Base-by-base conservation (phyloP, 2,113 vertebrate genomes). In the Oxyura jamaicensis region DNA sequence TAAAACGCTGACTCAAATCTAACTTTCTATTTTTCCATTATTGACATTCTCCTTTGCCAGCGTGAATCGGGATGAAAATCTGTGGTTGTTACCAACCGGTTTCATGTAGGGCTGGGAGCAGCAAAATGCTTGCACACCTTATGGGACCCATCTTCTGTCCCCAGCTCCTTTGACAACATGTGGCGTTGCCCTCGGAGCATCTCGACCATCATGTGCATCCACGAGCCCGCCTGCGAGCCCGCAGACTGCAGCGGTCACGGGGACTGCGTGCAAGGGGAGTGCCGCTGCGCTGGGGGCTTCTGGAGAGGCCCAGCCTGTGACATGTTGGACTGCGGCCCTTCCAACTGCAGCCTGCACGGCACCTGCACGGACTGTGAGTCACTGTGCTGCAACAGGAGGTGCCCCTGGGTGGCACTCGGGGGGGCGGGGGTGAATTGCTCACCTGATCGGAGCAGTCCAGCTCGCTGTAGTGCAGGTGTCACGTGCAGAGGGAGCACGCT, bases 191-290 rank as follows among this genome's bases (percentile, higher is more conserved):
- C 98, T 1, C 98, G 99, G 14, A 60, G 1, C 0, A 97, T 99
- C 63, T 99, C 99, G 14, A 99, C 99, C 1, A 52, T 99, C 46
- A 23, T 99, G 60, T 99, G 99, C 6, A 87, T 99, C 33, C 99
- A 99, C 1, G 97, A 98, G 85, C 98, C 98, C 2, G 81, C 31
- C 91, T 99, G 99, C 31, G 88, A 98, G 69, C 98, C 98, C 0
- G 59, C 94, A 0, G 95, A 99, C 98, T 99, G 99, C 97, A 98
- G 96, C 0, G 97, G 98, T 25, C 98, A 98, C 0, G 99, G 99
- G 10, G 83, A 46, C 63, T 99, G 99, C 1, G 80, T 97, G 91
- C 95, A 96, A 1, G 99, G 99, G 14, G 81, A 0, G 19, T 99
- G 99, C 50, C 95, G 1, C 42, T 99, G 99, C 90, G 2, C 73